Base-by-base conservation (phyloP, 2,888 invertebrate genomes). In the Lacanobia wlatinum region DNA sequence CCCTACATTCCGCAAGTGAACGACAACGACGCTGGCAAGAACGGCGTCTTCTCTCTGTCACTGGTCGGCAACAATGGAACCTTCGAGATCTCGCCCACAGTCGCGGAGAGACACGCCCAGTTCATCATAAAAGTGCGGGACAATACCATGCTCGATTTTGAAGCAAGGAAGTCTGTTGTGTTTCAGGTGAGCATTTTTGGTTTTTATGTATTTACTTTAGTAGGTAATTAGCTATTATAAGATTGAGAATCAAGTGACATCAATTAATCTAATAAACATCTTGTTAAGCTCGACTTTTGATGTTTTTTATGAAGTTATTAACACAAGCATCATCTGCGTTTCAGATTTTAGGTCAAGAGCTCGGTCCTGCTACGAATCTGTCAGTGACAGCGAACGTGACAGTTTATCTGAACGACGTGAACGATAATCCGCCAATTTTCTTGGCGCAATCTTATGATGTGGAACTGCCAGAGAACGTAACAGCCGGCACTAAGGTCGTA, bases 361-460 rank as follows among this genome's bases (percentile, higher is more conserved):
- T 98, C 52, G 98, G 98, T 55, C 98, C 98, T 82, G 97, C 97
- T 40, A 97, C 97, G 61, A 98, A 98, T 91, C 95, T 98, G 63
- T 97, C 98, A 66, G 97, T 97, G 6, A 97, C 96, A 64, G 98
- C 98, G 10, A 97, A 97, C 78, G 97, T 98, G 0, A 97, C 97
- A 1, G 98, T 99, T 16, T 97, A 98, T 87, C 94, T 99, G 40
- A 97, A 98, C 80, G 99, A 99, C 89, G 96, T 98, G 12, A 99
- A 99, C 89, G 99, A 99, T 91, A 98, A 99, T 92, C 96, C 98
- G 43, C 99, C 99, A 1, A 95, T 97, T 75, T 99, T 99, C 90
- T 95, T 97, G 18, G 97, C 97, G 84, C 94, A 97, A 53, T 96
- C 97, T 1, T 99, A 99, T 91, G 96, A 97, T 46, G 98, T 97